A percentile compares a stretch with the other conserved stretches of the same genome.
phyloP scores from a whole-genome alignment of 2,797 vertebrate species.

The Pipistrellus pygmaeus region DNA sequence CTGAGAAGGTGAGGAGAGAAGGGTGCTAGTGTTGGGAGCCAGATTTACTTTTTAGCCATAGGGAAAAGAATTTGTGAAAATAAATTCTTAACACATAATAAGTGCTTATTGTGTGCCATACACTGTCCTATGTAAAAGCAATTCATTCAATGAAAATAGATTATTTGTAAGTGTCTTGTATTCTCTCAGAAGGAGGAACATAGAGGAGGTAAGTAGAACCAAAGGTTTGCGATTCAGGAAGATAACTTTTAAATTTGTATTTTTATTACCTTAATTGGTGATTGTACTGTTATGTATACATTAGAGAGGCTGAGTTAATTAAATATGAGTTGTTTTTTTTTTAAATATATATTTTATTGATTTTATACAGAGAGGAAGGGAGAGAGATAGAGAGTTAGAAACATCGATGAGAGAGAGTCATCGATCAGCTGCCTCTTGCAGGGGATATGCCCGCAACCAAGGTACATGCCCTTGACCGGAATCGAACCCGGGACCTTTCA shows the following conservation, averaged over 20 bases:
- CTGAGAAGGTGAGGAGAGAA: not conserved
- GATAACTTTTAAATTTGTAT: conserved; percentile 40
- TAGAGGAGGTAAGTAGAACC: conserved; percentile 6
- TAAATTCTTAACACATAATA: conserved; percentile 28
- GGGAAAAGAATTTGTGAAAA: conserved; percentile 3
- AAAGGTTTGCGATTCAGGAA: conserved; percentile 51
- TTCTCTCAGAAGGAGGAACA: conserved; percentile 32
- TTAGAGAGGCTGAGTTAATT: too few species aligned
- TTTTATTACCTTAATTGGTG: conserved; percentile 31
- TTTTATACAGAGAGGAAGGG: too few species aligned
- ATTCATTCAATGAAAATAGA: conserved; percentile 18
- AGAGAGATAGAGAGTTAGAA: too few species aligned
- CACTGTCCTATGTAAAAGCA: conserved; percentile 52
- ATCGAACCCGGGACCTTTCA: too few species aligned
- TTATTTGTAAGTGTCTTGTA: conserved; percentile 47
- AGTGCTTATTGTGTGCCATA: not conserved
- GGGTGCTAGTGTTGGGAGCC: not conserved
- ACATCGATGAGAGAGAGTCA: too few species aligned
- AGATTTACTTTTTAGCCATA: conserved; percentile 19
- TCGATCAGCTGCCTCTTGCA: too few species aligned
- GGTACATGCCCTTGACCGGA: too few species aligned
- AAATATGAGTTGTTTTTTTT: conserved; percentile 8
- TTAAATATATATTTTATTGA: too few species aligned
- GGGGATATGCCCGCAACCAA: too few species aligned
- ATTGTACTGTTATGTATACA: too few species aligned